Base-by-base conservation (phyloP, 1,140 invertebrate genomes). In the Cydia strobilella region DNA sequence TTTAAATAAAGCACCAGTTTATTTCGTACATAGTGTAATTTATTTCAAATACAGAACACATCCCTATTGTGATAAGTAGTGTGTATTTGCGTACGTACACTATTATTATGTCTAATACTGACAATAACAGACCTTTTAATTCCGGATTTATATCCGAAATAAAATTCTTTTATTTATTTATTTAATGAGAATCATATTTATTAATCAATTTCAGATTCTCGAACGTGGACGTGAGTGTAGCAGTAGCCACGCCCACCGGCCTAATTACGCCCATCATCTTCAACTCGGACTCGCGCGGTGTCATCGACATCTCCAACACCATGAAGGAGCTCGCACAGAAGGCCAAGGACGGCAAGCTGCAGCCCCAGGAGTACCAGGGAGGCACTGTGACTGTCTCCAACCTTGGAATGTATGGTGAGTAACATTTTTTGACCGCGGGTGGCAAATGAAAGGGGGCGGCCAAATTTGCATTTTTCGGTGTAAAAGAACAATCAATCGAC, bases 241-340 rank as follows among this genome's bases (percentile, higher is more conserved):
- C 99, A 18, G 99, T 99, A 1, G 98, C 97, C 69, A 99, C 99
- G 10, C 97, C 98, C 7, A 96, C 95, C 77, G 99, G 99, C 7
- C 94, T 99, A 5, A 99, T 99, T 59, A 99, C 99, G 1, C 99
- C 99, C 1, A 99, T 99, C 81, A 95, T 99, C 12, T 98, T 98
- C 90, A 95, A 96, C 83, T 99, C 98, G 2, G 98, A 99, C 86
- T 95, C 95, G 65, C 99, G 99, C 90, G 99, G 99, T 20, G 94
- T 99, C 66, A 94, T 96, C 54, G 95, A 97, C 83, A 99, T 99
- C 78, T 98, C 96, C 74, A 94, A 94, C 79, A 96, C 97, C 80
- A 96, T 99, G 1, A 97, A 97, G 89, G 93, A 94, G 75, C 93
- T 99, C 74, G 99, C 98, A 1, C 94, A 90, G 3, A 99, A 98